These are phyloP conservation scores for Fistularia commersonii DNA, from an alignment of 2,797 vertebrate genomes.

Conservation along the genomic window DNA sequence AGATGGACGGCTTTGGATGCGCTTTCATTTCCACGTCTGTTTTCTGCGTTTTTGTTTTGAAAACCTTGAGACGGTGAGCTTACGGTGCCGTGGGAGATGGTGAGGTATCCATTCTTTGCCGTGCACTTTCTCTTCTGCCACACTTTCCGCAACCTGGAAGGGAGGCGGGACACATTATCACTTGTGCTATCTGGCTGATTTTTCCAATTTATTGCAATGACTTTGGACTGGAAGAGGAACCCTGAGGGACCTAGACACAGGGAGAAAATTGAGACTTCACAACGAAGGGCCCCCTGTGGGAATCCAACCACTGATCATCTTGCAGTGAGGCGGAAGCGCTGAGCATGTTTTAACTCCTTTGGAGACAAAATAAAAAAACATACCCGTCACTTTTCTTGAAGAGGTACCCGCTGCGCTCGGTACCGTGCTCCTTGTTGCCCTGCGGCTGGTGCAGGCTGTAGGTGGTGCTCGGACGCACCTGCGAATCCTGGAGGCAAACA, in stretches of 20 bases:
- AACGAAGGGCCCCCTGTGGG: too few species aligned
- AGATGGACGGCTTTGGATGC: background rate
- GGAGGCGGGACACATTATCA: background rate
- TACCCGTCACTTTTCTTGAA: slow-evolving; percentile 98
- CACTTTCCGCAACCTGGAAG: slow-evolving; percentile 90
- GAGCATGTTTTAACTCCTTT: too few species aligned
- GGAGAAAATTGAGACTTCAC: too few species aligned
- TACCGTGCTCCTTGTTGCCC: slow-evolving; percentile 98
- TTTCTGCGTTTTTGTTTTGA: too few species aligned
- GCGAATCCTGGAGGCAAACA: slow-evolving; percentile 81
- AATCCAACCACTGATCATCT: too few species aligned
- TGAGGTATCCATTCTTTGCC: slow-evolving; percentile 97
- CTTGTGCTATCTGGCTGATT: background rate
- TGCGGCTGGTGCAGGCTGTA: slow-evolving; percentile 98
- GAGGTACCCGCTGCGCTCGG: slow-evolving; percentile 88
- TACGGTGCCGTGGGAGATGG: slow-evolving; percentile 97
- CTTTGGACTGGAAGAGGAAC: too few species aligned
- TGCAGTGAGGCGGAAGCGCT: too few species aligned
- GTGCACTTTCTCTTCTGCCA: slow-evolving; percentile 99
- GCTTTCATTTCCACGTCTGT: background rate
- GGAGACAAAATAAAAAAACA: slow-evolving; percentile 23
- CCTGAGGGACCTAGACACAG: too few species aligned
- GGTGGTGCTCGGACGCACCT: slow-evolving; percentile 89
- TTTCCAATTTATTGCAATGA: background rate
- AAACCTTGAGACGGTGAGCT: slow-evolving; percentile 37